phyloP scores from a whole-genome alignment of 2,888 invertebrate species.

The Dioctria linearis region DNA sequence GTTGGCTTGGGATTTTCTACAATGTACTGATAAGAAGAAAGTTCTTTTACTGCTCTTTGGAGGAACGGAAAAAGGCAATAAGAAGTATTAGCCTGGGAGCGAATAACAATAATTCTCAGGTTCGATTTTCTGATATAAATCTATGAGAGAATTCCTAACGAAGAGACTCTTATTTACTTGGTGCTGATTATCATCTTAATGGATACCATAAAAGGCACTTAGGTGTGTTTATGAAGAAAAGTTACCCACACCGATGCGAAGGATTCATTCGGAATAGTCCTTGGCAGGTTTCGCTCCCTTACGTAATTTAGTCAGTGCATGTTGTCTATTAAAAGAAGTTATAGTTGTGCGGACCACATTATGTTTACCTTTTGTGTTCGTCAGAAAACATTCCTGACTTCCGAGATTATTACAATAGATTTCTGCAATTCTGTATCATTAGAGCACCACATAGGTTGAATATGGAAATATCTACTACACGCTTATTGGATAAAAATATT shows the following conservation, averaged over 20 bases:
- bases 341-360: too few species aligned
- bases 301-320: conserved; percentile 15
- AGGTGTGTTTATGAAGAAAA: conserved; percentile 35
- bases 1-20: conserved; percentile 44
- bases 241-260: background rate
- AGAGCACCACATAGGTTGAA: too few species aligned
- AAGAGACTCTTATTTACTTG: conserved; percentile 36
- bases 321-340: background rate
- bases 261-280: conserved; percentile 27
- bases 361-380: too few species aligned
- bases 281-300: background rate
- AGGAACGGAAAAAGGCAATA: conserved; percentile 28
- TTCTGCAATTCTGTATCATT: too few species aligned
- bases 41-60: conserved; percentile 48
- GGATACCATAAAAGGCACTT: conserved; percentile 53
- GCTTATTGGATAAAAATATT: too few species aligned
- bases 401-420: too few species aligned
- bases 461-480: too few species aligned
- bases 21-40: conserved; percentile 41
- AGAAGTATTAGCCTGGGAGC: conserved; percentile 43
- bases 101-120: conserved; percentile 54
- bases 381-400: too few species aligned
- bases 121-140: conserved; percentile 58
- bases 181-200: conserved; percentile 55
- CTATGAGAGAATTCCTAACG: conserved; percentile 49